These are phyloP conservation scores for Physella acuta DNA, from an alignment of 1,140 invertebrate genomes.

Conservation along the genomic window DNA sequence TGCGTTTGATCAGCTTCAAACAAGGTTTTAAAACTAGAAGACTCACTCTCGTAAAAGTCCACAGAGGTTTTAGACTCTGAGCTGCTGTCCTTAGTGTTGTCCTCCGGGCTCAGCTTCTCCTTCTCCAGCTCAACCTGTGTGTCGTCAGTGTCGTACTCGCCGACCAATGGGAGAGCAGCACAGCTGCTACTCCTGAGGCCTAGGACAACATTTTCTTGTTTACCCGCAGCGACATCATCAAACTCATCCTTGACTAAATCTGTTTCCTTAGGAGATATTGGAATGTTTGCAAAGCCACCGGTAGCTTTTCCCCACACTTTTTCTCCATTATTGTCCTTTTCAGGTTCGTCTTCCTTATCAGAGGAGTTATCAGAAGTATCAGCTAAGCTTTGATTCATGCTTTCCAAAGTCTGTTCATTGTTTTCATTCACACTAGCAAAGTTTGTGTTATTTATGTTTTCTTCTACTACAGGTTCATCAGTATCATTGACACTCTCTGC, in stretches of 20 bases:
- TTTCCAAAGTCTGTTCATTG: too few species aligned
- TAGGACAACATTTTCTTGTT: background rate
- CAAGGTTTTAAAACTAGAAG: too few species aligned
- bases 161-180: background rate
- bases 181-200: background rate
- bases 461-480: background rate
- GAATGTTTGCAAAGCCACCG: background rate
- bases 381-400: background rate
- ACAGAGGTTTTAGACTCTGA: background rate
- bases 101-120: background rate
- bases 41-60: too few species aligned
- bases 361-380: background rate
- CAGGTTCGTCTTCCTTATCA: background rate
- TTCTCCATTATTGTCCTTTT: background rate
- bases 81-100: background rate
- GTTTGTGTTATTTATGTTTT: background rate
- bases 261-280: background rate
- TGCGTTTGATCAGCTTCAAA: too few species aligned
- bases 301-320: background rate
- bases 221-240: background rate
- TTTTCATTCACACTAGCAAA: background rate
- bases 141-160: background rate
- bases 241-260: background rate
- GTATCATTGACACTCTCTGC: background rate
- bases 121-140: background rate